phyloP scores from a whole-genome alignment of 2,113 vertebrate genomes.

The Pteropus alecto region DNA sequence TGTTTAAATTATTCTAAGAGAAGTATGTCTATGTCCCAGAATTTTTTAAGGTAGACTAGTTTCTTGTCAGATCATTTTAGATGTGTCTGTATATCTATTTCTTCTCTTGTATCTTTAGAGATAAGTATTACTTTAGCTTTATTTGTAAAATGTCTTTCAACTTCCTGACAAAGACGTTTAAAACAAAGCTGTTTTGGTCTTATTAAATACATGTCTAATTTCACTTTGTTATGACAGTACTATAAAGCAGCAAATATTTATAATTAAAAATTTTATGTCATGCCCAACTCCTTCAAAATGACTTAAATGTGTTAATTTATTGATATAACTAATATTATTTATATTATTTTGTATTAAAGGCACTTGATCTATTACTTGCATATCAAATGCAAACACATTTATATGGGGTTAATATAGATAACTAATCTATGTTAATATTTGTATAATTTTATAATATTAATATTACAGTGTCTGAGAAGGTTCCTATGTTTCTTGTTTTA shows the following conservation, averaged over 20 bases:
- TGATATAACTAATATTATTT: neutral
- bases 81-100: neutral
- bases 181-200: neutral
- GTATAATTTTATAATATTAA: neutral
- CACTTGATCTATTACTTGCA: neutral
- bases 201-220: neutral
- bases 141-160: neutral
- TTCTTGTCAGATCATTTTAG: neutral
- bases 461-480: neutral
- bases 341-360: neutral
- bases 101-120: neutral
- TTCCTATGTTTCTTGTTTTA: neutral
- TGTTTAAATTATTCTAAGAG: neutral
- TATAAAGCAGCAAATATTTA: neutral
- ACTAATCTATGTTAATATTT: neutral
- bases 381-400: neutral
- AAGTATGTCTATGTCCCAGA: neutral
- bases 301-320: neutral
- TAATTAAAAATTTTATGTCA: neutral
- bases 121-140: neutral
- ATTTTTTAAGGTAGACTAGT: neutral
- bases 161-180: constrained; percentile 17
- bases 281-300: neutral
- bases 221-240: constrained; percentile 19
- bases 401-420: neutral